phyloP scores from a whole-genome alignment of 1,140 invertebrate genomes.

The Stenopsyche tienmushanensis region DNA sequence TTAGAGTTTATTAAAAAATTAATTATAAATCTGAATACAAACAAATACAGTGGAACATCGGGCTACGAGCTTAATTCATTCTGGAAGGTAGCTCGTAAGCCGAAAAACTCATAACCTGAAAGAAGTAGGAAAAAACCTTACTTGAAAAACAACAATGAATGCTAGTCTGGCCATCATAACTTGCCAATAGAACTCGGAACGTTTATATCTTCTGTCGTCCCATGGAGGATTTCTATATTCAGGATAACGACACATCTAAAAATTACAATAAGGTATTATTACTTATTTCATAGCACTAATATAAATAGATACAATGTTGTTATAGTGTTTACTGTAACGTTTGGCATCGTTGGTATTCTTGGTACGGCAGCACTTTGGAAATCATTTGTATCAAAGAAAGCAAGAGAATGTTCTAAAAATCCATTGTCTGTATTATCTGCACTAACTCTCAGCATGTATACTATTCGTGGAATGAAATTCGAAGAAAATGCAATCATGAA shows the following conservation, averaged over 20 bases:
- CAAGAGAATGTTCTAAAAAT: slow-evolving; percentile 82
- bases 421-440: slow-evolving; percentile 65
- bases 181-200: slow-evolving; percentile 84
- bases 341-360: slow-evolving; percentile 36
- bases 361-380: slow-evolving; percentile 57
- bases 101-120: not conserved
- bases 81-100: too few species aligned
- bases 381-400: slow-evolving; percentile 76
- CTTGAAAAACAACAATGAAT: slow-evolving; percentile 93
- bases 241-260: slow-evolving; percentile 82
- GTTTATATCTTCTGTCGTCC: slow-evolving; percentile 63
- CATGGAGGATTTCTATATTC: slow-evolving; percentile 61
- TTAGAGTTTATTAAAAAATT: slow-evolving; percentile 29
- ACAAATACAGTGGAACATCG: not conserved
- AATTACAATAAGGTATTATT: not conserved
- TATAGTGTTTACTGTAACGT: slow-evolving; percentile 25
- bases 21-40: not conserved
- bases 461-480: slow-evolving; percentile 92
- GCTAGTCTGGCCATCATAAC: slow-evolving; percentile 84
- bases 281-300: slow-evolving; percentile 46
- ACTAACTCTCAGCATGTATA: slow-evolving; percentile 71
- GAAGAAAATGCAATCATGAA: slow-evolving; percentile 92
- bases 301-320: slow-evolving; percentile 3
- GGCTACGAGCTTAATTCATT: too few species aligned
- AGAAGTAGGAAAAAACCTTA: slow-evolving; percentile 45